Percentiles rank a stretch among this genome's conserved stretches.
These are phyloP conservation scores for Neodiprion lecontei DNA, from an alignment of 1,140 invertebrate species.

Conservation along the genomic window DNA sequence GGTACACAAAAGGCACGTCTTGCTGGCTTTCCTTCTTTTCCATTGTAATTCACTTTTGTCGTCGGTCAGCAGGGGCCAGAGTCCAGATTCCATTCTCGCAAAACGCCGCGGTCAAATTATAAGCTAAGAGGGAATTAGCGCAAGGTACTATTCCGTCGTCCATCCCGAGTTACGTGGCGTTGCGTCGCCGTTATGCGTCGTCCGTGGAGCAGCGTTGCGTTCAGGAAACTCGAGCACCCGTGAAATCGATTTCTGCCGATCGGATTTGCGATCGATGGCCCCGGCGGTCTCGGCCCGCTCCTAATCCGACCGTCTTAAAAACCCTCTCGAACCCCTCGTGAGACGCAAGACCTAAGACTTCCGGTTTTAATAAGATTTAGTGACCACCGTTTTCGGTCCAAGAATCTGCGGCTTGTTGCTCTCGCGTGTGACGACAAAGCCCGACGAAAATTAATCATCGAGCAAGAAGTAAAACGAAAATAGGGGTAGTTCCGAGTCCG, in stretches of 20 bases:
- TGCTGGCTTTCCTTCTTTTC: too few species aligned
- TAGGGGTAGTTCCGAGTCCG: too few species aligned
- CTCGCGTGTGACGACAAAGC: too few species aligned
- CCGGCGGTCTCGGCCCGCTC: background rate
- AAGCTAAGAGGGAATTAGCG: too few species aligned
- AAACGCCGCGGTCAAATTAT: too few species aligned
- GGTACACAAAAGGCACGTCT: too few species aligned
- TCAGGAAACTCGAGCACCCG: conserved; percentile 1
- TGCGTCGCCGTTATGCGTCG: background rate
- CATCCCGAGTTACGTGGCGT: background rate
- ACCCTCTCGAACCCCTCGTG: background rate
- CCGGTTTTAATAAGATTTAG: conserved; percentile 1
- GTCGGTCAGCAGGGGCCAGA: too few species aligned
- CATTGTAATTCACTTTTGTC: too few species aligned
- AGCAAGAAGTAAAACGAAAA: too few species aligned
- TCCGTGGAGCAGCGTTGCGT: background rate
- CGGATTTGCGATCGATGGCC: background rate
- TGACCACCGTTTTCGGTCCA: background rate
- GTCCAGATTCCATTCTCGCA: too few species aligned
- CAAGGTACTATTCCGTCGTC: background rate
- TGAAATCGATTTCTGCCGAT: conserved; percentile 4
- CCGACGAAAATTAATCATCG: too few species aligned
- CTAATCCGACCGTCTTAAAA: background rate
- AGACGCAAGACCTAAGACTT: background rate
- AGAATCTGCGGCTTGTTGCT: too few species aligned